Percentiles rank a stretch among this genome's conserved stretches.
phyloP scores from a whole-genome alignment of 2,888 invertebrate species.

The Drosophila demipolita region DNA sequence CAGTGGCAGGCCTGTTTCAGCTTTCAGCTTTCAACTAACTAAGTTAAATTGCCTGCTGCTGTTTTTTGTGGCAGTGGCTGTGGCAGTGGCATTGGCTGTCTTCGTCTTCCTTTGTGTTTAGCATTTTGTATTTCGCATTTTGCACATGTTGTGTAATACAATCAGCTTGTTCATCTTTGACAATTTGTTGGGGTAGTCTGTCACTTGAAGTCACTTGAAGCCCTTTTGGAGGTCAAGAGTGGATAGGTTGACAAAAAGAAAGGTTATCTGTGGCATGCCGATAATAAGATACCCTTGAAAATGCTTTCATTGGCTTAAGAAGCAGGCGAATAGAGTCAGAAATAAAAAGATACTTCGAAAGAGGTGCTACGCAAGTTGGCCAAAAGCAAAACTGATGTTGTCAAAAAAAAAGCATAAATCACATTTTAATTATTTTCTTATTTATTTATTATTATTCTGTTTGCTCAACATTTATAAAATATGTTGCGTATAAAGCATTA shows the following conservation, averaged over 20 bases:
- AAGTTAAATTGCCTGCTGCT: constrained; percentile 48
- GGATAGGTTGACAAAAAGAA: neutral
- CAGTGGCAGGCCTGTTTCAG: constrained; percentile 26
- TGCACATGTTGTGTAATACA: constrained; percentile 63
- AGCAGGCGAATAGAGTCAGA: neutral
- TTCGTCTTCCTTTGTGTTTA: neutral
- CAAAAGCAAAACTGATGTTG: neutral
- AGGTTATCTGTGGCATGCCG: neutral
- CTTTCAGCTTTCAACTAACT: constrained; percentile 43
- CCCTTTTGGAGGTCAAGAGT: neutral
- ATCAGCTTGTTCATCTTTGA: constrained; percentile 18
- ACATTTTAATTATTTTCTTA: neutral
- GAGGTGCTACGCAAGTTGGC: neutral
- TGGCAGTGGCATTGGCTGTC: neutral
- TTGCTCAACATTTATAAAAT: too few relatives aligned
- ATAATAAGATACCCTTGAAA: neutral
- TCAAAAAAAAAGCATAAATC: too few relatives aligned
- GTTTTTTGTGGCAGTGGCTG: neutral
- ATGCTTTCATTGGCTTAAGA: neutral
- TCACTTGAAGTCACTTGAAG: neutral
- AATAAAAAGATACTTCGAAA: neutral
- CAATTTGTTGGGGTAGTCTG: constrained; percentile 21
- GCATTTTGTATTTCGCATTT: constrained; percentile 12
- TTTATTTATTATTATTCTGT: too few relatives aligned
- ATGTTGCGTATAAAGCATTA: too few relatives aligned